Evolutionary conservation across 2,113 vertebrate genomes (phyloP), one percentile per base, ranked within the genome.

Genomic region (Platycercus adscitus): DNA sequence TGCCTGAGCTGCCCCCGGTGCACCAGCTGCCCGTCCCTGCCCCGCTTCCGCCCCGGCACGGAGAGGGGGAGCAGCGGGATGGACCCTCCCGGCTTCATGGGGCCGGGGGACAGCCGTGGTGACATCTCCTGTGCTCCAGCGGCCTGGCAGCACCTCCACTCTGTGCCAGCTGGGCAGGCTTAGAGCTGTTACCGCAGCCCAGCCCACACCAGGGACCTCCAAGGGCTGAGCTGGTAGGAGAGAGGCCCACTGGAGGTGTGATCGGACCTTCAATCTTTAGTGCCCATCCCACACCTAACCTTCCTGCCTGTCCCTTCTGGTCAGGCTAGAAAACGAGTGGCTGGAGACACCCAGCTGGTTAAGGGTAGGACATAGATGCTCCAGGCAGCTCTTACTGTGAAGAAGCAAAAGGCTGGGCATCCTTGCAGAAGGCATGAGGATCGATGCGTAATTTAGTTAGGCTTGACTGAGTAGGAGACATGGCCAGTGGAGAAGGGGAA

Each of bases 391-490:
- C 37, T 43, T 77, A 20, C 70, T 1, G 4, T 35, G 50, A 85
- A 65, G 66, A 61, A 50, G 73, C 20, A 56, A 73, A 78, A 35
- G 44, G 52, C 84, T 69, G 61, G 53, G 63, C 71, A 89, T 47
- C 82, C 75, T 86, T 77, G 84, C 81, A 82, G 87, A 76, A 80
- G 63, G 58, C 47, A 28, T 3, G 33, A 80, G 64, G 76, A 81
- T 88, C 29, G 2, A 77, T 88, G 72, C 0, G 16, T 81, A 75
- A 92, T 90, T 85, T 66, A 70, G 69, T 82, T 52, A 70, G 69
- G 90, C 80, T 89, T 72, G 73, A 81, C 63, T 73, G 78, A 92
- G 58, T 35, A 89, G 23, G 83, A 88, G 82, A 88, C 47, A 77
- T 3, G 17, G 86, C 29, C 61, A 44, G 68, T 17, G 50, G 39